Base-by-base conservation (phyloP, 2,113 vertebrate genomes). In the Turnix velox region DNA sequence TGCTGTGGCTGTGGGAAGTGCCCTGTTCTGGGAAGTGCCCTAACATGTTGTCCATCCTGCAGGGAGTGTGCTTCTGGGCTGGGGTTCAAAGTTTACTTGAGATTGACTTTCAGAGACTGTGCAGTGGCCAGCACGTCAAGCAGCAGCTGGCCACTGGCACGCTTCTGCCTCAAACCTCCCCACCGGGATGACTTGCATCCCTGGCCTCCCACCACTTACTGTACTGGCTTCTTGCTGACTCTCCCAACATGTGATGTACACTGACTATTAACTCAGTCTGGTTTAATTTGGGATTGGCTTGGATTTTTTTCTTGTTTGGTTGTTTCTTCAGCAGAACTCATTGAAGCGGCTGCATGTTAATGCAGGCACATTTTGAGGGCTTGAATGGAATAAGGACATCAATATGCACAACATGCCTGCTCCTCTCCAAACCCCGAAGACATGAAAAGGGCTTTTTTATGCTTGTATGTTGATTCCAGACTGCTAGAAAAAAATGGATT, bases 191-290 rank as follows among this genome's bases (percentile, higher is more conserved):
- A 42, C 61, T 68, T 35, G 17, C 28, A 72, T 83, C 48, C 57
- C 45, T 63, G 54, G 14, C 46, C 17, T 88, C 55, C n/a, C 35
- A 39, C 28, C 20, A 17, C 27, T 67, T 45, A 16, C 30, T 27
- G 9, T 62, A 46, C 25, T 84, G 51, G 14, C 33, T 54, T 84
- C n/a, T 68, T 76, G 33, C 42, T 62, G 58, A 22, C 15, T 1
- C 7, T 69, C 17, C 14, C 3, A 2, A 19, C 0, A 3, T 7
- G 4, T 57, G n/a, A 4, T 87, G 18, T n/a, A 33, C 8, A 3
- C 24, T n/a, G 15, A 46, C 33, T 52, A 23, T 45, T 62, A 74
- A 54, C 20, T 54, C 22, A 16, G 37, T 55, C 57, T 75, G 27
- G 16, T 78, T 71, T 43, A 18, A 9, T 4, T 59, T 57, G n/a